Percentiles rank a stretch among this genome's conserved stretches.
Evolutionary conservation across 2,797 vertebrate species (phyloP).

Genomic region (Chaetodon trifasciatus): DNA sequence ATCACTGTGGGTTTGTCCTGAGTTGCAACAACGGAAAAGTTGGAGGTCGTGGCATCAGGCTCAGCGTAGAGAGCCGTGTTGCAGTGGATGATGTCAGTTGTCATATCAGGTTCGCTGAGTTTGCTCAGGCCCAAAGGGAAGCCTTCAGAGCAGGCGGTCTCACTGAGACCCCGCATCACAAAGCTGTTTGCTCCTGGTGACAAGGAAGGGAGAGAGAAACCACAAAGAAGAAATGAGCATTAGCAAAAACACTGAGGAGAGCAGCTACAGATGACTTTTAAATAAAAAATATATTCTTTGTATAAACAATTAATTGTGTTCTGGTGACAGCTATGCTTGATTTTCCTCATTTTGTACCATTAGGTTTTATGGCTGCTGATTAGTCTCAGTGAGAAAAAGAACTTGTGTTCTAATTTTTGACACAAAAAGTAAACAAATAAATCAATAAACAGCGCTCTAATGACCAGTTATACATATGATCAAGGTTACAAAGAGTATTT

Average conservation of each 20-base stretch:
- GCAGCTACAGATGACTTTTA: not conserved
- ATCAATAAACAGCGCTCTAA: not conserved
- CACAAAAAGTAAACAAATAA: not conserved
- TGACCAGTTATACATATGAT: not conserved
- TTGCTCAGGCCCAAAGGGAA: constrained; percentile 78
- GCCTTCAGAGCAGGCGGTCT: constrained; percentile 63
- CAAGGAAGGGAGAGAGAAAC: not conserved
- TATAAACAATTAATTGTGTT: not conserved
- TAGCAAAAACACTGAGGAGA: not conserved
- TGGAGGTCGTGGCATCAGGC: constrained; percentile 37
- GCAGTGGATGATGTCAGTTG: constrained; percentile 72
- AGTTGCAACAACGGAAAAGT: constrained; percentile 43
- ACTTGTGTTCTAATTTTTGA: not conserved
- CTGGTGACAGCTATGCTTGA: not conserved
- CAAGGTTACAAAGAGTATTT: not conserved
- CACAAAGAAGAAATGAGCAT: not conserved
- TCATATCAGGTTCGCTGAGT: constrained; percentile 69
- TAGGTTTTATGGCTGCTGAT: not conserved
- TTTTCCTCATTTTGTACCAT: not conserved
- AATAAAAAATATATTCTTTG: not conserved
- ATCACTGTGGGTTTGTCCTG: constrained; percentile 67
- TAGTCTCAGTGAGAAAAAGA: not conserved
- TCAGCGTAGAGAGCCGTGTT: constrained; percentile 78
- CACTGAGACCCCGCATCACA: constrained; percentile 6
- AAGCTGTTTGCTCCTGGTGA: constrained; percentile 34